These are phyloP conservation scores for Morone chrysops DNA, from an alignment of 2,113 vertebrate species.

Conservation along the genomic window DNA sequence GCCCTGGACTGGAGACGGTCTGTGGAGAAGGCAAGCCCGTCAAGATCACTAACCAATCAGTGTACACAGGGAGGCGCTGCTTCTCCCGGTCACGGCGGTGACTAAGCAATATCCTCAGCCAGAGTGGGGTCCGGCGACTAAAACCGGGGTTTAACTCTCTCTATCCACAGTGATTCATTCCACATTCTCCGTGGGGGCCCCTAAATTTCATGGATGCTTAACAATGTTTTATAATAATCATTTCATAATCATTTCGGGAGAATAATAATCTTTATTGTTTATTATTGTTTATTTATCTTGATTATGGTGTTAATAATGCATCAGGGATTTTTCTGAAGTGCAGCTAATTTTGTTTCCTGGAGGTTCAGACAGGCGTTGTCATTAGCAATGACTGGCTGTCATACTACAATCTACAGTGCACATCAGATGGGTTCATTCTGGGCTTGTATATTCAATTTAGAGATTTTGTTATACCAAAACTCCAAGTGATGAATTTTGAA, in stretches of 20 bases:
- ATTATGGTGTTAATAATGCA: no score
- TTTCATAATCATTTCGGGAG: no score
- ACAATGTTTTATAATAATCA: background rate
- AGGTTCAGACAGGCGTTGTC: no score
- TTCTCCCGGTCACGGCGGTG: slow-evolving; percentile 65
- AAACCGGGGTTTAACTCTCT: background rate
- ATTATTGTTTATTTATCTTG: no score
- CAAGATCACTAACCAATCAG: slow-evolving; percentile 70
- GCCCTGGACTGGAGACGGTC: slow-evolving; percentile 78
- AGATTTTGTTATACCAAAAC: background rate
- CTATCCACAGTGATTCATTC: background rate
- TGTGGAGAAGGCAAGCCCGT: slow-evolving; percentile 59
- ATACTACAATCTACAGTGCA: no score
- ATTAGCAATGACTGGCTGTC: no score
- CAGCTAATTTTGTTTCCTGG: no score
- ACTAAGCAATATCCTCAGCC: slow-evolving; percentile 75
- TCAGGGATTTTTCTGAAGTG: no score
- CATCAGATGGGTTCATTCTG: background rate
- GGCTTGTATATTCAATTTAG: background rate
- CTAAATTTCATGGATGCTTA: background rate
- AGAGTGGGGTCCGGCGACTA: slow-evolving; percentile 1
- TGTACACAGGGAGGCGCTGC: slow-evolving; percentile 69
- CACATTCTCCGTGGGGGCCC: background rate
- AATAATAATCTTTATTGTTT: no score
- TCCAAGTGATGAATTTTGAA: background rate